Evolutionary conservation across 2,888 invertebrate genomes (phyloP).

Genomic region (Acanthacorydalis orientalis): DNA sequence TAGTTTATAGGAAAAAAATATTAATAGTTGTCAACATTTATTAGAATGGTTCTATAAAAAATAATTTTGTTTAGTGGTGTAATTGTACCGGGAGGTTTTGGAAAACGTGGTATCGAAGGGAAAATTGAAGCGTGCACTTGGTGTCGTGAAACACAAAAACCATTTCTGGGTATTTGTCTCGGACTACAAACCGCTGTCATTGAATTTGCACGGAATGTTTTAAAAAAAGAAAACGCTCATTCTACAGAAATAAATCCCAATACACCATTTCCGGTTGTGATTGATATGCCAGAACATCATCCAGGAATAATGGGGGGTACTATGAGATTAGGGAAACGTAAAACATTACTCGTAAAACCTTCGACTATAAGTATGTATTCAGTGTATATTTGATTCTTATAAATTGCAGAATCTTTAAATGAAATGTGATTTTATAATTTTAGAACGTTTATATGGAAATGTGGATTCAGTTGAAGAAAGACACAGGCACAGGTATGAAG

Average conservation of each 20-base stretch:
- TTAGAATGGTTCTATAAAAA: neutral
- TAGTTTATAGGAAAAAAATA: too few relatives aligned
- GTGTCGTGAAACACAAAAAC: conserved; percentile 80
- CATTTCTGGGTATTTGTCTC: conserved; percentile 92
- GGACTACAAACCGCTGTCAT: conserved; percentile 94
- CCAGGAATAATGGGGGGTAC: conserved; percentile 89
- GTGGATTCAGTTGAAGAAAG: conserved; percentile 75
- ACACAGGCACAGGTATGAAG: conserved; percentile 94
- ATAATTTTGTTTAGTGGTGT: conserved; percentile 50
- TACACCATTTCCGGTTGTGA: conserved; percentile 63
- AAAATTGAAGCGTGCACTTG: conserved; percentile 87
- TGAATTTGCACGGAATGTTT: conserved; percentile 80
- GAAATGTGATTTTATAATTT: conserved; percentile 4
- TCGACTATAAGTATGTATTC: conserved; percentile 41
- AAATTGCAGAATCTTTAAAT: neutral
- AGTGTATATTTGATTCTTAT: neutral
- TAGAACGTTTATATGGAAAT: conserved; percentile 61
- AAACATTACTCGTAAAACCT: conserved; percentile 56
- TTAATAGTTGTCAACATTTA: too few relatives aligned
- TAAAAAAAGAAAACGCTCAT: conserved; percentile 61
- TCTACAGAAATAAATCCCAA: conserved; percentile 70
- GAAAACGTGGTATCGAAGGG: conserved; percentile 87
- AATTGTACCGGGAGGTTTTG: conserved; percentile 96
- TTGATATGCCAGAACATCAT: conserved; percentile 99
- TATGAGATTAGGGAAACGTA: conserved; percentile 91